These are phyloP conservation scores for Alauda arvensis DNA, from an alignment of 2,797 vertebrate genomes.

Conservation along the genomic window DNA sequence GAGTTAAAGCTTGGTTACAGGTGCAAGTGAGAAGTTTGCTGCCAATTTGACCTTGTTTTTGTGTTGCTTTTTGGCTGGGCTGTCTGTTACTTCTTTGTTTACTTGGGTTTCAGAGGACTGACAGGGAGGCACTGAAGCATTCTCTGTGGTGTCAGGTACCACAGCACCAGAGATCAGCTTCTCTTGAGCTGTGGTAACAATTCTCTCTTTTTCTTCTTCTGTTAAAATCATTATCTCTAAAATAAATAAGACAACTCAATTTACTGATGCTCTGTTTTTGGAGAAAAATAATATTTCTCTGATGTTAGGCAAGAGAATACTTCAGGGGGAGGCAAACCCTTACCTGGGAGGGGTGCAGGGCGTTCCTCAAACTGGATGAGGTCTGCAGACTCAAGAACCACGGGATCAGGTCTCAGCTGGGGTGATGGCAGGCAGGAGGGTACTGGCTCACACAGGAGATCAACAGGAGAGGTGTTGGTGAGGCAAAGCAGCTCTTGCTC, in stretches of 20 bases:
- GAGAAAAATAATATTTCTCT: background rate
- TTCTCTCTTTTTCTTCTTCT: slow-evolving; percentile 59
- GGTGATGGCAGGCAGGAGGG: slow-evolving; percentile 94
- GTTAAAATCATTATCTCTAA: slow-evolving; percentile 68
- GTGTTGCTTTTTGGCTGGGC: slow-evolving; percentile 83
- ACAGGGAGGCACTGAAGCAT: slow-evolving; percentile 11
- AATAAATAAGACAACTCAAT: background rate
- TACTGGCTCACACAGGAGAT: slow-evolving; percentile 92
- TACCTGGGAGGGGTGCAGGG: slow-evolving; percentile 63
- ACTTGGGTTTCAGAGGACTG: slow-evolving; percentile 43
- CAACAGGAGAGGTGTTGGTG: slow-evolving; percentile 77
- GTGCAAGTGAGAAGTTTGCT: slow-evolving; percentile 91
- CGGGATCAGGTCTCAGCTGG: slow-evolving; percentile 89
- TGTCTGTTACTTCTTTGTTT: slow-evolving; percentile 73
- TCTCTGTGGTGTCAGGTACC: background rate
- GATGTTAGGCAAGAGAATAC: background rate
- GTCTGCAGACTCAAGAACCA: slow-evolving; percentile 79
- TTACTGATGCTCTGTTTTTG: background rate
- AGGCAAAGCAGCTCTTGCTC: slow-evolving; percentile 86
- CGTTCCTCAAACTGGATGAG: slow-evolving; percentile 90
- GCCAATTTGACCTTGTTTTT: slow-evolving; percentile 90
- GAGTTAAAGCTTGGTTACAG: slow-evolving; percentile 78
- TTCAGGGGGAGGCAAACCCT: background rate
- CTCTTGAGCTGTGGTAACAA: slow-evolving; percentile 20
- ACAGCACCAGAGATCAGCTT: background rate